Evolutionary conservation across 1,140 invertebrate genomes (phyloP).

Genomic region (Oreohelix idahoensis): DNA sequence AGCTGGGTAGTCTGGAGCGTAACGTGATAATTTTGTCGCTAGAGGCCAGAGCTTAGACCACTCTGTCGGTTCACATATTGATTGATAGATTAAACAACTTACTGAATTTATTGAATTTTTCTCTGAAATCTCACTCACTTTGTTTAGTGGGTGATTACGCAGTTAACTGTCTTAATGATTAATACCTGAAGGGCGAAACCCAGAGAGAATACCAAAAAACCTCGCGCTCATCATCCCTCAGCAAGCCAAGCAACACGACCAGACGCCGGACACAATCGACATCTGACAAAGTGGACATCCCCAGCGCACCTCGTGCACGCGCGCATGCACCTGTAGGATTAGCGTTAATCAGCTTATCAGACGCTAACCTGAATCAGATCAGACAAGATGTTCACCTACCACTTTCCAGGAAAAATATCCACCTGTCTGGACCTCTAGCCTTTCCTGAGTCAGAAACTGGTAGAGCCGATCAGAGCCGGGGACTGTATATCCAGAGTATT

Average conservation of each 20-base stretch:
- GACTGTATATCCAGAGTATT: slow-evolving; percentile 74
- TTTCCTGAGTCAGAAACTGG: slow-evolving; percentile 82
- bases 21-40: no score
- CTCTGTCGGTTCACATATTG: no score
- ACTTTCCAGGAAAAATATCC: slow-evolving; percentile 95
- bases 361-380: slow-evolving; percentile 44
- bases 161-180: no score
- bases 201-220: no score
- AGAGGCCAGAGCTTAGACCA: no score
- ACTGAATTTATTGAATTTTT: no score
- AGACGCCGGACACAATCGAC: neutral
- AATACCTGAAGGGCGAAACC: no score
- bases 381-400: slow-evolving; percentile 82
- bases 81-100: no score
- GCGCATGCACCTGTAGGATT: slow-evolving; percentile 31
- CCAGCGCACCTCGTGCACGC: neutral
- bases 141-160: no score
- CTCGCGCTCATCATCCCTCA: neutral
- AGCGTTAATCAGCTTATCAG: slow-evolving; percentile 42
- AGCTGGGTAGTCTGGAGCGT: no score
- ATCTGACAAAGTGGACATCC: neutral
- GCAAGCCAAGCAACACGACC: neutral
- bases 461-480: slow-evolving; percentile 75
- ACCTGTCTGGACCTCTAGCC: slow-evolving; percentile 68
- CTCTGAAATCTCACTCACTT: no score